phyloP scores from a whole-genome alignment of 2,797 vertebrate species.

The Rhynchotus rufescens region DNA sequence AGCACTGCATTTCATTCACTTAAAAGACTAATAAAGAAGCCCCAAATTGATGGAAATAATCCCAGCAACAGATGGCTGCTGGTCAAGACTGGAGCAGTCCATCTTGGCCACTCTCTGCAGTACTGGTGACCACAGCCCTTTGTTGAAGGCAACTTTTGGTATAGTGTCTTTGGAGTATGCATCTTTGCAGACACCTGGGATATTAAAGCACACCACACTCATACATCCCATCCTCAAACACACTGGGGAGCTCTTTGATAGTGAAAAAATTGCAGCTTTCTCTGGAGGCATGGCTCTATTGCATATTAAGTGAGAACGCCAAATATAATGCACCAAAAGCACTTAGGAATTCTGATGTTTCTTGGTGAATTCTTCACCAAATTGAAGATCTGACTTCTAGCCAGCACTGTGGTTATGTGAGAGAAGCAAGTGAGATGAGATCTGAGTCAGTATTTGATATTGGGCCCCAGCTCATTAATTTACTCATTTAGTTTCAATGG shows the following conservation, averaged over 20 bases:
- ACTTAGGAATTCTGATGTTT: not conserved
- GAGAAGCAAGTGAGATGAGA: not conserved
- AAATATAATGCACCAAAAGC: not conserved
- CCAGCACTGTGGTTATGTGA: not conserved
- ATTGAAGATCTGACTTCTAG: not conserved
- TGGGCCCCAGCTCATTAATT: not conserved
- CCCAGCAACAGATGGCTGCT: not conserved
- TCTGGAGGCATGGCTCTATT: not conserved
- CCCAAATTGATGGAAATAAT: slow-evolving; percentile 11
- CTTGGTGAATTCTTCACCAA: not conserved
- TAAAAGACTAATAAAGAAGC: not conserved
- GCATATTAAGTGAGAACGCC: not conserved
- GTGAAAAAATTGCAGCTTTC: not conserved
- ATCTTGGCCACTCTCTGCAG: not conserved
- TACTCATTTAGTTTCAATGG: not conserved
- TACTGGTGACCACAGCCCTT: not conserved
- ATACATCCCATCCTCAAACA: not conserved
- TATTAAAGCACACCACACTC: slow-evolving; percentile 36
- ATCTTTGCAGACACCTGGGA: slow-evolving; percentile 14
- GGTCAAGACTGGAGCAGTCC: not conserved
- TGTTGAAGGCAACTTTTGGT: slow-evolving; percentile 63
- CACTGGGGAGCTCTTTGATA: not conserved
- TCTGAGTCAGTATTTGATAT: not conserved
- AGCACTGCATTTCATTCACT: not conserved
- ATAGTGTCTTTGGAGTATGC: slow-evolving; percentile 45